Conservation (phyloP, 2,113 vertebrate species). For the Mohoua ochrocephala region DNA sequence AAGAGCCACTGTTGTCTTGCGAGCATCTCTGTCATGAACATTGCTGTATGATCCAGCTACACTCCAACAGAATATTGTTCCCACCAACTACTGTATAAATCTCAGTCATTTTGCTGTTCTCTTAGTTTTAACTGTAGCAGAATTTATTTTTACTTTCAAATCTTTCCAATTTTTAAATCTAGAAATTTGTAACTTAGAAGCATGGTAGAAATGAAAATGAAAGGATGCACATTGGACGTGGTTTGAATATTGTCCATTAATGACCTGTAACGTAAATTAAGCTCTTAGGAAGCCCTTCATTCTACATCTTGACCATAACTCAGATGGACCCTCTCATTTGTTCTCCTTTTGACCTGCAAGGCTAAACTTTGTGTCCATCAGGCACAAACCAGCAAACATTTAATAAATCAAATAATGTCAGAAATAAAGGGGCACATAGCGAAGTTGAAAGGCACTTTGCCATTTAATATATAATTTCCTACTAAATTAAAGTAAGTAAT, state of each 20-base stretch:
- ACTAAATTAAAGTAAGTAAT: not conserved
- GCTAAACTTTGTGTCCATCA: not conserved
- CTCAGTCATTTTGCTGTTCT: not conserved
- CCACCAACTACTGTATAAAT: not conserved
- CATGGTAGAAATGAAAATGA: not conserved
- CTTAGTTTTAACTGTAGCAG: not conserved
- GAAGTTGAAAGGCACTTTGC: not conserved
- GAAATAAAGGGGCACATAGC: not conserved
- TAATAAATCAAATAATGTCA: not conserved
- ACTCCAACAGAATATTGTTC: not conserved
- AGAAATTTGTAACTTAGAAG: not conserved
- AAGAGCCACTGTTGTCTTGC: not conserved
- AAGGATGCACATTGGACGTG: not conserved
- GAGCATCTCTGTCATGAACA: not conserved
- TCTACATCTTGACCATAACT: not conserved
- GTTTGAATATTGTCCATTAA: not conserved
- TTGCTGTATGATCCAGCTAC: not conserved
- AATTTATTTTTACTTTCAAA: not conserved
- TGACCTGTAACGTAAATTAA: not conserved
- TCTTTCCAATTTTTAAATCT: not conserved
- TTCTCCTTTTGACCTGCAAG: not conserved
- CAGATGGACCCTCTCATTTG: not conserved
- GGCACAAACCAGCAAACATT: not conserved
- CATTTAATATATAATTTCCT: not conserved
- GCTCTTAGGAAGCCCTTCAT: not conserved